These are phyloP conservation scores for Elymnias hypermnestra DNA, from an alignment of 1,140 invertebrate genomes.

Conservation along the genomic window DNA sequence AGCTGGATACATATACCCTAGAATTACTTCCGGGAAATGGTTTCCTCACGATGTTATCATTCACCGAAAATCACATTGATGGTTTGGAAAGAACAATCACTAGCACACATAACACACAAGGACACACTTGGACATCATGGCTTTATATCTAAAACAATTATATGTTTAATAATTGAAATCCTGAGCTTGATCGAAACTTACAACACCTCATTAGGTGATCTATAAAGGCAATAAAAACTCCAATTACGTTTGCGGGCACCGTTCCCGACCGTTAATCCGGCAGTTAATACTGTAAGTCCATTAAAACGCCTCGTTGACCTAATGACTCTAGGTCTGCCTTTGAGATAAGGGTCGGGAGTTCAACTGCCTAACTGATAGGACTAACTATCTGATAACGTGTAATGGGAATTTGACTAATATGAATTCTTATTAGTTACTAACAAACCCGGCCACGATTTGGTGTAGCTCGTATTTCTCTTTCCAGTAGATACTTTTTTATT, in stretches of 20 bases:
- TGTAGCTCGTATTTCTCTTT: too few species aligned
- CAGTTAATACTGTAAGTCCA: conserved; percentile 25
- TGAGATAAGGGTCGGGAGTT: conserved; percentile 13
- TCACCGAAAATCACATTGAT: too few species aligned
- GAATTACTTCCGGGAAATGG: too few species aligned
- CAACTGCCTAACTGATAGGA: conserved; percentile 4
- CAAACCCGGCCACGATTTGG: too few species aligned
- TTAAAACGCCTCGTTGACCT: conserved; percentile 22
- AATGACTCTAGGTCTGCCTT: conserved; percentile 19
- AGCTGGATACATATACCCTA: too few species aligned
- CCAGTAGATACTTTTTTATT: too few species aligned
- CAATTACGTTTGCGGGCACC: conserved; percentile 19
- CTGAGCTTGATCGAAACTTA: conserved; percentile 9
- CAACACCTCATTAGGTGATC: conserved; percentile 19
- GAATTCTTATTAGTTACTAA: not conserved
- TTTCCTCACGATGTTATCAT: too few species aligned
- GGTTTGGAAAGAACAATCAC: too few species aligned
- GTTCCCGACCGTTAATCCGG: conserved; percentile 20
- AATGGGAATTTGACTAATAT: not conserved
- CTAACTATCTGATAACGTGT: not conserved
- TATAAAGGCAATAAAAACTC: conserved; percentile 24
- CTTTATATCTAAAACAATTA: too few species aligned
- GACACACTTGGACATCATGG: too few species aligned
- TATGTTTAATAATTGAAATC: not conserved
- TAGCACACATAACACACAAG: too few species aligned